phyloP scores from a whole-genome alignment of 2,888 invertebrate species.

The Cephus spinipes region DNA sequence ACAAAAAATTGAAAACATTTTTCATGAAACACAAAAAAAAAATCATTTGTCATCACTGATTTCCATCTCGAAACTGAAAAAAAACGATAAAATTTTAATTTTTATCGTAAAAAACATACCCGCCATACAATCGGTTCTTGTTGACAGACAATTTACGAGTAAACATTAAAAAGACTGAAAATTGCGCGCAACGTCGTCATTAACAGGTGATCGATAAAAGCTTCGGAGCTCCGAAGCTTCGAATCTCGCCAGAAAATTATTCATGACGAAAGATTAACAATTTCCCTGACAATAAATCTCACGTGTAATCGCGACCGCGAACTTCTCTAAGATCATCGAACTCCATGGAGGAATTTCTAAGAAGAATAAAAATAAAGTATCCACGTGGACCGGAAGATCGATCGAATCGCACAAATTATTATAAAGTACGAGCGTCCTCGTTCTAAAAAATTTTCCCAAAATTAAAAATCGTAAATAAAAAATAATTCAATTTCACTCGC shows the following conservation, averaged over 20 bases:
- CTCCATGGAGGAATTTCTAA: neutral
- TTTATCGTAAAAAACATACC: neutral
- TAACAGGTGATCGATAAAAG: neutral
- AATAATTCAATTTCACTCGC: neutral
- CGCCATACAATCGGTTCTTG: neutral
- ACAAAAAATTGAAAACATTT: no score
- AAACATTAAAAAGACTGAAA: neutral
- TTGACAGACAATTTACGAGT: neutral
- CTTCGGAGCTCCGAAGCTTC: neutral
- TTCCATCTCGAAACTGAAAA: neutral
- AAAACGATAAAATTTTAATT: no score
- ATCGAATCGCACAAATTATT: neutral
- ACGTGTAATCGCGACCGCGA: neutral
- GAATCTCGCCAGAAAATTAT: neutral
- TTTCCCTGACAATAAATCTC: neutral
- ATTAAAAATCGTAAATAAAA: neutral
- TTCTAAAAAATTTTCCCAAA: no score
- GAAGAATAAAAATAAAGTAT: neutral
- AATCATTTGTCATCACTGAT: neutral
- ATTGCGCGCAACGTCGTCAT: neutral
- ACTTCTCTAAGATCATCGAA: neutral
- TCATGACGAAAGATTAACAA: neutral
- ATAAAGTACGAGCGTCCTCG: no score
- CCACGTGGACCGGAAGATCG: neutral
- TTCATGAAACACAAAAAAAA: neutral